Evolutionary conservation across 2,797 vertebrate genomes (phyloP).

Genomic region (Trematomus bernacchii): DNA sequence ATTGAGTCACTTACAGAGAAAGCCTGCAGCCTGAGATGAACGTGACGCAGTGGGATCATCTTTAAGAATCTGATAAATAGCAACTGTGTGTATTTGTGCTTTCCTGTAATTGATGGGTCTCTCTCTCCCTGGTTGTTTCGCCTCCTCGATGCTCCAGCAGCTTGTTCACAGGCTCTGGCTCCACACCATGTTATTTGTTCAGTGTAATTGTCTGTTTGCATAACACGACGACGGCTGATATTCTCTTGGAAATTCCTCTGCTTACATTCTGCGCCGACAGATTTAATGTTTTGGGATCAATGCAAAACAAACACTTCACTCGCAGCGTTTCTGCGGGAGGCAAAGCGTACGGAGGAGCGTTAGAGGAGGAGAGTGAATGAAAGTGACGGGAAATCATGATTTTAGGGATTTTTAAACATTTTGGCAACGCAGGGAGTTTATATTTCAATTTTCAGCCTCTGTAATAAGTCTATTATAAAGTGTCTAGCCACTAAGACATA

Average conservation of each 20-base stretch:
- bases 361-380: slow-evolving; percentile 7
- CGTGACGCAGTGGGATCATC: slow-evolving; percentile 30
- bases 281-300: slow-evolving; percentile 77
- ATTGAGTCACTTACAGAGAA: slow-evolving; percentile 62
- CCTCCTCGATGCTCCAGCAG: slow-evolving; percentile 28
- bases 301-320: slow-evolving; percentile 74
- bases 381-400: slow-evolving; percentile 8
- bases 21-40: slow-evolving; percentile 55
- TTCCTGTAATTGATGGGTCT: slow-evolving; percentile 44
- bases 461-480: too few relatives aligned
- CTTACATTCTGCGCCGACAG: slow-evolving; percentile 76
- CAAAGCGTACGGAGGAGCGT: slow-evolving; percentile 37
- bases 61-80: slow-evolving; percentile 29
- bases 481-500: too few relatives aligned
- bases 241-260: slow-evolving; percentile 76
- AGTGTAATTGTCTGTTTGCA: slow-evolving; percentile 82
- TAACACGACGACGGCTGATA: slow-evolving; percentile 77
- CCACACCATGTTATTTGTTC: slow-evolving; percentile 76
- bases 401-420: neutral
- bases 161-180: slow-evolving; percentile 67
- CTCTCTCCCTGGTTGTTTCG: slow-evolving; percentile 37
- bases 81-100: slow-evolving; percentile 53
- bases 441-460: too few relatives aligned
- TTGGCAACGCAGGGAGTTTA: too few relatives aligned
- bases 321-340: slow-evolving; percentile 33